phyloP scores from a whole-genome alignment of 1,140 invertebrate species.

The Neodiprion pinetum region DNA sequence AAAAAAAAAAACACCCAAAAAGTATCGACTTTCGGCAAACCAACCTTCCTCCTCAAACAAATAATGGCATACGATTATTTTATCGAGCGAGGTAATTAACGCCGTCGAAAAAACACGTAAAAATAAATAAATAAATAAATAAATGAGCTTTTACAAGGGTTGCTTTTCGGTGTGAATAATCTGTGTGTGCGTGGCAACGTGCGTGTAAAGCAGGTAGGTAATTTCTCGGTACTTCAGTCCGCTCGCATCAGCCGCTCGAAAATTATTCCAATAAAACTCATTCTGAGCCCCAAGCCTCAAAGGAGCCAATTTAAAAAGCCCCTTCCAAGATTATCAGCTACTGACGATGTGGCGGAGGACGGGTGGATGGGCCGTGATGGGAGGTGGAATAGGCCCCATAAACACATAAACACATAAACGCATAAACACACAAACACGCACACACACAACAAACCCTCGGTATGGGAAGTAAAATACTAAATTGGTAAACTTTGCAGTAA shows the following conservation, averaged over 20 bases:
- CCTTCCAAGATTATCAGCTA: slow-evolving; percentile 58
- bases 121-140: too few relatives aligned
- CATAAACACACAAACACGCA: neutral
- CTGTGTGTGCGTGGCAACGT: neutral
- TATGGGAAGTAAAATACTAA: slow-evolving; percentile 33
- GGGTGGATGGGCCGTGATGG: too few relatives aligned
- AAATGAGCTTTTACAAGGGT: too few relatives aligned
- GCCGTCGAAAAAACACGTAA: too few relatives aligned
- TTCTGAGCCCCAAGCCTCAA: slow-evolving; percentile 54
- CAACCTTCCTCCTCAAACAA: too few relatives aligned
- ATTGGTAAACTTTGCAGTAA: slow-evolving; percentile 58
- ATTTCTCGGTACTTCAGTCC: neutral
- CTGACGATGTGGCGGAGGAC: slow-evolving; percentile 32
- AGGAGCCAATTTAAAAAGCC: slow-evolving; percentile 63
- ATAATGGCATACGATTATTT: too few relatives aligned
- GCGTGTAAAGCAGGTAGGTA: neutral
- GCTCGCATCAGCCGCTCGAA: slow-evolving; percentile 30
- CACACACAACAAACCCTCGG: neutral
- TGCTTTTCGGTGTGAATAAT: too few relatives aligned
- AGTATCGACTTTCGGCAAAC: too few relatives aligned
- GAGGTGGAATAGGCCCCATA: too few relatives aligned
- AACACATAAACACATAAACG: neutral
- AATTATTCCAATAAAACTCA: slow-evolving; percentile 63
- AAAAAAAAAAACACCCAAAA: too few relatives aligned
- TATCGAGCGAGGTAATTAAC: too few relatives aligned